These are phyloP conservation scores for Redunca redunca DNA, from an alignment of 2,113 vertebrate species.

Conservation along the genomic window DNA sequence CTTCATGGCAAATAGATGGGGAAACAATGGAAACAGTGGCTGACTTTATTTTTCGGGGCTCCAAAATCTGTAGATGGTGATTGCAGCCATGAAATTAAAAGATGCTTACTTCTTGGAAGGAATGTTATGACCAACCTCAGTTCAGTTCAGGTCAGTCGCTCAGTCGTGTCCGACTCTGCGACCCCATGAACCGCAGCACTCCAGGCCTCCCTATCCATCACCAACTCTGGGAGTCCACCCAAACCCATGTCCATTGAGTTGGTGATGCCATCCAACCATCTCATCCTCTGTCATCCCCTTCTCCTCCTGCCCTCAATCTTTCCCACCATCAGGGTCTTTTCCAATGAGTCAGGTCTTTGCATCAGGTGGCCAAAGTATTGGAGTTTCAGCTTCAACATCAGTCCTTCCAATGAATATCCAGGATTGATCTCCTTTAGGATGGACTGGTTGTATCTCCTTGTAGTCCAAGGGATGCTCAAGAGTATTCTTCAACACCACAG, in stretches of 20 bases:
- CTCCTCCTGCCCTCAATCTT: neutral
- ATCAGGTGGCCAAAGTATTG: neutral
- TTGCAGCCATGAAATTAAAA: neutral
- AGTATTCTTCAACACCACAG: neutral
- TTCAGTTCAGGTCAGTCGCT: neutral
- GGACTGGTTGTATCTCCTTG: no score
- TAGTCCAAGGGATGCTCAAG: neutral
- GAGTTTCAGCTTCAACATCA: neutral
- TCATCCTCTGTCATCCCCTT: neutral
- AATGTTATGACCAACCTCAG: neutral
- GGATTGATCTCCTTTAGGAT: no score
- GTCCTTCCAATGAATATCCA: neutral
- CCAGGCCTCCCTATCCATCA: neutral
- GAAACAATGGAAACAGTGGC: neutral
- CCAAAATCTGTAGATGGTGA: neutral
- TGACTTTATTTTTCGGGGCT: neutral
- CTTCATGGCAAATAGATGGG: neutral
- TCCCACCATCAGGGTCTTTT: neutral
- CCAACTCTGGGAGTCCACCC: neutral
- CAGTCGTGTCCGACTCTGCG: accelerated
- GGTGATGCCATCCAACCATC: neutral
- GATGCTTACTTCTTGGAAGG: neutral
- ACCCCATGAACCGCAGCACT: accelerated
- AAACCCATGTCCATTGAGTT: neutral
- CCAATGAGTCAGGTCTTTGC: accelerated